phyloP scores from a whole-genome alignment of 2,888 invertebrate genomes.

The Andrena praecox region DNA sequence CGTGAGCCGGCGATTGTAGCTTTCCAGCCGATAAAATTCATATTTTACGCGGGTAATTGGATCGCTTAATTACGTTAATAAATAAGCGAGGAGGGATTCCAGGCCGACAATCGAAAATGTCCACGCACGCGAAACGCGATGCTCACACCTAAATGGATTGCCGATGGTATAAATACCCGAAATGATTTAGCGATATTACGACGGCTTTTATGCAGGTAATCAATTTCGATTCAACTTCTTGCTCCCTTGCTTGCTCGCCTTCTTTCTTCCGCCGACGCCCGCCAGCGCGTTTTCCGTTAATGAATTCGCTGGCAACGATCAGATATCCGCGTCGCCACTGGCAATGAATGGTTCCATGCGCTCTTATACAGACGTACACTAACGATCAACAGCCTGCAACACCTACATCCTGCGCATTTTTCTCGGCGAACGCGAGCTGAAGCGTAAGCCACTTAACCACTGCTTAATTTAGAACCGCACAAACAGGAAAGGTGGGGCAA shows the following conservation, averaged over 20 bases:
- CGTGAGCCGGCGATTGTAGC: conserved; percentile 10
- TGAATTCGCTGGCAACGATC: conserved; percentile 69
- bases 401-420: neutral
- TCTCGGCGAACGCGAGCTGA: neutral
- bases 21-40: conserved; percentile 47
- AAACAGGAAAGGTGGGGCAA: too few relatives aligned
- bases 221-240: conserved; percentile 54
- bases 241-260: conserved; percentile 19
- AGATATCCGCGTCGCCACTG: conserved; percentile 52
- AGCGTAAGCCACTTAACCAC: neutral
- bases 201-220: conserved; percentile 51
- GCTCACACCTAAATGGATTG: conserved; percentile 38
- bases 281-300: conserved; percentile 61
- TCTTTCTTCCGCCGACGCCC: conserved; percentile 29
- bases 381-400: conserved; percentile 4
- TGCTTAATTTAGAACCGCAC: conserved; percentile 1
- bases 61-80: conserved; percentile 58
- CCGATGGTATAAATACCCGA: conserved; percentile 44
- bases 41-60: conserved; percentile 52
- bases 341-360: conserved; percentile 38
- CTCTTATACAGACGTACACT: neutral
- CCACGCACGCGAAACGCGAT: conserved; percentile 40
- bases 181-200: conserved; percentile 56
- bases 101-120: conserved; percentile 38
- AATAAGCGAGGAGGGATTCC: conserved; percentile 38